Evolutionary conservation across 2,888 invertebrate species (phyloP).

Genomic region (Chorisops tibialis): DNA sequence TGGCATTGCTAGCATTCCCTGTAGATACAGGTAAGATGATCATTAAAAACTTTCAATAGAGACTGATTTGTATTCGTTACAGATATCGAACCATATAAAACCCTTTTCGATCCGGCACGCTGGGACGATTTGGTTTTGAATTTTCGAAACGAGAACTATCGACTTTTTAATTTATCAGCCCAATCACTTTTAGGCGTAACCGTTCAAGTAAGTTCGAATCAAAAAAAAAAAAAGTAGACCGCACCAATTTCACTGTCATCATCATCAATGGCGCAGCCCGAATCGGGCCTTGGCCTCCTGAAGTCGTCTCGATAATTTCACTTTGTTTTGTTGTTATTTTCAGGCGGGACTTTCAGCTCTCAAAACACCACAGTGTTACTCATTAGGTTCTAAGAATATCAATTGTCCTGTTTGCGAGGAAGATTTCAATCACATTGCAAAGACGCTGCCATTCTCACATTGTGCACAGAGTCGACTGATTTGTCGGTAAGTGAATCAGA

Average conservation of each 20-base stretch:
- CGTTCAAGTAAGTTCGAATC: slow-evolving; percentile 63
- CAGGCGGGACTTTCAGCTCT: slow-evolving; percentile 88
- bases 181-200: slow-evolving; percentile 90
- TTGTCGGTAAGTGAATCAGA: slow-evolving; percentile 59
- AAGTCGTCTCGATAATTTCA: neutral
- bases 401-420: slow-evolving; percentile 92
- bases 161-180: slow-evolving; percentile 87
- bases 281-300: neutral
- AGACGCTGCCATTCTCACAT: slow-evolving; percentile 87
- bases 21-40: slow-evolving; percentile 62
- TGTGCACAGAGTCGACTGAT: slow-evolving; percentile 93
- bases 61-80: too few relatives aligned
- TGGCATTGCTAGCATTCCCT: slow-evolving; percentile 95
- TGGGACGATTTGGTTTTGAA: slow-evolving; percentile 85
- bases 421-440: slow-evolving; percentile 81
- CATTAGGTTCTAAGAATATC: slow-evolving; percentile 67
- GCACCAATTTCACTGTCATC: neutral
- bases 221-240: too few relatives aligned
- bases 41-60: slow-evolving; percentile 26
- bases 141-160: slow-evolving; percentile 91
- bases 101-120: slow-evolving; percentile 62
- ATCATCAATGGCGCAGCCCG: too few relatives aligned
- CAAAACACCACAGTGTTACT: slow-evolving; percentile 88
- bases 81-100: slow-evolving; percentile 69
- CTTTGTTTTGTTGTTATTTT: neutral